Conservation (phyloP, 2,113 vertebrate species). For the Echinops telfairi region DNA sequence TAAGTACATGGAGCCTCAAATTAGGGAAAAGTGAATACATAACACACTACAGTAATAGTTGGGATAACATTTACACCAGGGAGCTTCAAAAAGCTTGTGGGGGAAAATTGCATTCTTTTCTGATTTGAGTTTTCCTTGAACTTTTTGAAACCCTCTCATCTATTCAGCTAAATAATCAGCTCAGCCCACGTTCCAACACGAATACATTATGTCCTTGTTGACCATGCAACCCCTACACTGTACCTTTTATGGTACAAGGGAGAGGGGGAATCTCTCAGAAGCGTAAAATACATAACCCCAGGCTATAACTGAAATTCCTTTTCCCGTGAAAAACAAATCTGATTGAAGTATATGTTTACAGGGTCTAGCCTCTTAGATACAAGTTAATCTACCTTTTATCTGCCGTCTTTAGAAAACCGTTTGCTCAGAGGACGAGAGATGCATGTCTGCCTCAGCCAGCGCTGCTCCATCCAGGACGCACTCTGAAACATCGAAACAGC, state of each 20-base stretch:
- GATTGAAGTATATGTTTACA: background rate
- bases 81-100: no score
- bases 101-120: no score
- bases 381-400: slow-evolving; percentile 5
- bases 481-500: background rate
- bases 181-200: background rate
- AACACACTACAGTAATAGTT: no score
- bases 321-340: background rate
- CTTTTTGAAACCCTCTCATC: no score
- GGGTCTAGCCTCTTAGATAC: background rate
- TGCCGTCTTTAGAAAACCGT: background rate
- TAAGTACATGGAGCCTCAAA: background rate
- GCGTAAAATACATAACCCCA: background rate
- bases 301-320: background rate
- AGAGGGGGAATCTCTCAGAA: background rate
- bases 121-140: no score
- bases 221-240: background rate
- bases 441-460: background rate
- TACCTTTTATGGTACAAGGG: background rate
- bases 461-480: background rate
- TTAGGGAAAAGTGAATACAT: background rate
- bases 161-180: background rate
- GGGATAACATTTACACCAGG: no score
- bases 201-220: background rate
- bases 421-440: no score